Conservation (phyloP, 1,140 invertebrate species). For the Aradophagus sp. region DNA sequence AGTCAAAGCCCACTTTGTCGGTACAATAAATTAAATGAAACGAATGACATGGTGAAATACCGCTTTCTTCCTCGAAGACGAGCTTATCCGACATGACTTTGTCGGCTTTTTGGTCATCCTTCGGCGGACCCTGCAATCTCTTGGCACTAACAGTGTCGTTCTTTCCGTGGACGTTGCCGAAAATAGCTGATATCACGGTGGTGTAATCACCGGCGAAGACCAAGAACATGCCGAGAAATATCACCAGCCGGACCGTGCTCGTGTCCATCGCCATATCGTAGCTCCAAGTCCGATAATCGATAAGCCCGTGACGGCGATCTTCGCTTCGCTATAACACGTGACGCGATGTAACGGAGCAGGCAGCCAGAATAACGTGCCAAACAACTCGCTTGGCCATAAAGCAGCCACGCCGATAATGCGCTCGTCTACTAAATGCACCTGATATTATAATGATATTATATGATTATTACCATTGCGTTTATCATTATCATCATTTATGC, state of each 20-base stretch:
- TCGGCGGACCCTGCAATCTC: conserved; percentile 51
- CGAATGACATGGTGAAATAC: conserved; percentile 59
- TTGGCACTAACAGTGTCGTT: conserved; percentile 53
- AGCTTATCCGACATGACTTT: conserved; percentile 45
- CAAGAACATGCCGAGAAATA: conserved; percentile 72
- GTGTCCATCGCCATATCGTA: conserved; percentile 67
- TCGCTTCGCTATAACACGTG: conserved; percentile 29
- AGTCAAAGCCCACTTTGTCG: conserved; percentile 16
- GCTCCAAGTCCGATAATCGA: conserved; percentile 25
- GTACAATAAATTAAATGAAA: conserved; percentile 40
- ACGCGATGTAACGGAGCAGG: conserved; percentile 32
- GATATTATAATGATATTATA: conserved; percentile 38
- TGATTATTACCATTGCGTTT: no score
- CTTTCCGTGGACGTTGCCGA: conserved; percentile 56
- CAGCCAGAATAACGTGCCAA: conserved; percentile 27
- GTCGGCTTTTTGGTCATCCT: conserved; percentile 37
- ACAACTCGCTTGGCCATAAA: conserved; percentile 31
- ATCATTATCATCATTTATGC: conserved; percentile 1
- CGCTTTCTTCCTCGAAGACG: conserved; percentile 58
- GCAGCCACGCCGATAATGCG: conserved; percentile 6
- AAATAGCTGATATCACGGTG: conserved; percentile 66
- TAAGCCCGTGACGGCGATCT: conserved; percentile 22
- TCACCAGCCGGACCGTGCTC: conserved; percentile 70
- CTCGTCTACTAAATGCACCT: conserved; percentile 33
- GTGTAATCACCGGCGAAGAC: conserved; percentile 71